Base-by-base conservation (phyloP, 2,113 vertebrate species). In the Indicator maculatus region DNA sequence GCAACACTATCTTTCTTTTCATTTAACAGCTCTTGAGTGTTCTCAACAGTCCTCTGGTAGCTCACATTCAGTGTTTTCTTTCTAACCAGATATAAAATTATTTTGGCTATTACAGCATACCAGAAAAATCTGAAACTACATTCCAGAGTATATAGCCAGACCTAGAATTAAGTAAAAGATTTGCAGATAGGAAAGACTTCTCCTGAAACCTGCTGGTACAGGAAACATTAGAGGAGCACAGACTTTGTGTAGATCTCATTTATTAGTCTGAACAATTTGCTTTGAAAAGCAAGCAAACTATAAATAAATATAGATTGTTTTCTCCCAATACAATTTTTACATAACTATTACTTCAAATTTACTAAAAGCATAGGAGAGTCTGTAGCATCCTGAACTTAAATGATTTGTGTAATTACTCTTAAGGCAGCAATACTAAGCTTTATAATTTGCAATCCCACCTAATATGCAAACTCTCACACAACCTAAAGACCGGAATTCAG, bases 381-480 rank as follows among this genome's bases (percentile, higher is more conserved):
- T 65, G 27, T 44, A 66, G 18, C 6, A 79, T 79, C 16, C 20
- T 36, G 27, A 84, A 82, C 7, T 39, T 86, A 81, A 56, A 9
- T 74, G n/a, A 69, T 87, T 83, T 66, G 73, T 83, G 27, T 26
- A 70, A 88, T 74, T 92, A 69, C 9, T 75, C 8, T 72, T 65
- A 26, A 58, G 16, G 39, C 19, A 84, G 20, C 7, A 82, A n/a
- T 72, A 65, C 24, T 59, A 50, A 80, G 17, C 9, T 72, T 76
- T 15, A 20, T 65, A 69, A 58, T 72, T 93, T 79, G 5, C 26
- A 31, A 7, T 41, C 18, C 31, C 5, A 66, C 41, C 8, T 67
- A 47, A 81, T 75, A 53, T 61, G 44, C 28, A 66, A 72, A 44
- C 14, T 67, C 19, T 79, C 9, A 56, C 11, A 31, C 13, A 82